These are phyloP conservation scores for Ardeotis arabs DNA, from an alignment of 2,113 vertebrate species.

Conservation along the genomic window DNA sequence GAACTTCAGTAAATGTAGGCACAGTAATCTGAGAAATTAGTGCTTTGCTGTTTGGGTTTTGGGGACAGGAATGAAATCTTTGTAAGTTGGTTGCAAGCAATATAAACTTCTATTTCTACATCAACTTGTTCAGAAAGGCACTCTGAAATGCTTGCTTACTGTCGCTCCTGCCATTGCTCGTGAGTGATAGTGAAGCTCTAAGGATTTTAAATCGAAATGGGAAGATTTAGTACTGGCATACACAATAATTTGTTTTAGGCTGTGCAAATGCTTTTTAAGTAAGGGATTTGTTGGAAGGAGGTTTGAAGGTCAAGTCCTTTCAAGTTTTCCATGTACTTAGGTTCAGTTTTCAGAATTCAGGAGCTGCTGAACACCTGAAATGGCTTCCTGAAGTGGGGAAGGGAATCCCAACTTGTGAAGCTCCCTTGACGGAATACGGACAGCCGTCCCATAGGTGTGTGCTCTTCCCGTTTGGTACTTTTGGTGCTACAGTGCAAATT, in stretches of 20 bases:
- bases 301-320: slow-evolving; percentile 59
- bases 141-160: not conserved
- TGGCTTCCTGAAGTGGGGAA: not conserved
- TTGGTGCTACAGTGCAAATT: not conserved
- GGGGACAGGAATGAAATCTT: slow-evolving; percentile 17
- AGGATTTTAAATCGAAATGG: slow-evolving; percentile 49
- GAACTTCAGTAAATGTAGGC: slow-evolving; percentile 25
- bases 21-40: slow-evolving; percentile 33
- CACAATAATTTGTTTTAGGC: slow-evolving; percentile 67
- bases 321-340: not conserved
- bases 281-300: slow-evolving; percentile 41
- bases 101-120: not conserved
- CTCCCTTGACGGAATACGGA: not conserved
- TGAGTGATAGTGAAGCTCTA: not conserved
- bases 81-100: not conserved
- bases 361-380: slow-evolving; percentile 20
- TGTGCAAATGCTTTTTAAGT: slow-evolving; percentile 68
- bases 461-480: not conserved
- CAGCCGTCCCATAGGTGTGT: not conserved
- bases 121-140: not conserved
- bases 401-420: not conserved
- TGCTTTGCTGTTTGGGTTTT: slow-evolving; percentile 8
- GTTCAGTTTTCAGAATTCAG: slow-evolving; percentile 1
- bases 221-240: slow-evolving; percentile 43
- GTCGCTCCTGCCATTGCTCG: not conserved